These are phyloP conservation scores for Gymnoscopelus microlampas DNA, from an alignment of 2,797 vertebrate genomes.

Conservation along the genomic window DNA sequence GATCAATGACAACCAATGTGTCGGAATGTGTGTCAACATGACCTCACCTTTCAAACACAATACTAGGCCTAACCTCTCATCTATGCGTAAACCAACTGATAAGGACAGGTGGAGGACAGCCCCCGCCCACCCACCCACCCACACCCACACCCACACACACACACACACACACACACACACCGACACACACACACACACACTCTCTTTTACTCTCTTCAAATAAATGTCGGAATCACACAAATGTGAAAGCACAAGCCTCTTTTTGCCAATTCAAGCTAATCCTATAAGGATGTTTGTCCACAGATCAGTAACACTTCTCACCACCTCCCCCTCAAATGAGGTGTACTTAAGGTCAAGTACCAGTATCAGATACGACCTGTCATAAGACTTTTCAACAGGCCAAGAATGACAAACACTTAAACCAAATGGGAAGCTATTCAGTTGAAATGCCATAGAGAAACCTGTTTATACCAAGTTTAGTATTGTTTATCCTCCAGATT, in stretches of 20 bases:
- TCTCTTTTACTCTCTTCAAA: slow-evolving; percentile 17
- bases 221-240: slow-evolving; percentile 26
- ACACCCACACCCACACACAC: slow-evolving; percentile 2
- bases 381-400: slow-evolving; percentile 19
- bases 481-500: slow-evolving; percentile 42
- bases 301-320: slow-evolving; percentile 25
- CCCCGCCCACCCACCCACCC: slow-evolving; percentile 15
- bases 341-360: slow-evolving; percentile 29
- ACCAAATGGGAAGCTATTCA: slow-evolving; percentile 33
- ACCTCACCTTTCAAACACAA: slow-evolving; percentile 45
- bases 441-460: slow-evolving; percentile 25
- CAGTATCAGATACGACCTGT: slow-evolving; percentile 26
- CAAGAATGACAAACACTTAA: slow-evolving; percentile 8
- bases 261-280: slow-evolving; percentile 46
- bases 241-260: not conserved
- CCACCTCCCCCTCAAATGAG: slow-evolving; percentile 6
- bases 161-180: slow-evolving; percentile 15
- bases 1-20: slow-evolving; percentile 30
- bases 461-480: slow-evolving; percentile 37
- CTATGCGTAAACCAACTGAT: slow-evolving; percentile 43
- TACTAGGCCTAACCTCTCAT: slow-evolving; percentile 40
- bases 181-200: slow-evolving; percentile 2
- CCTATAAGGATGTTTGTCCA: slow-evolving; percentile 35
- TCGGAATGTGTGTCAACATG: slow-evolving; percentile 30
- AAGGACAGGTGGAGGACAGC: slow-evolving; percentile 35